Evolutionary conservation across 2,113 vertebrate genomes (phyloP).

Genomic region (Saguinus midas): DNA sequence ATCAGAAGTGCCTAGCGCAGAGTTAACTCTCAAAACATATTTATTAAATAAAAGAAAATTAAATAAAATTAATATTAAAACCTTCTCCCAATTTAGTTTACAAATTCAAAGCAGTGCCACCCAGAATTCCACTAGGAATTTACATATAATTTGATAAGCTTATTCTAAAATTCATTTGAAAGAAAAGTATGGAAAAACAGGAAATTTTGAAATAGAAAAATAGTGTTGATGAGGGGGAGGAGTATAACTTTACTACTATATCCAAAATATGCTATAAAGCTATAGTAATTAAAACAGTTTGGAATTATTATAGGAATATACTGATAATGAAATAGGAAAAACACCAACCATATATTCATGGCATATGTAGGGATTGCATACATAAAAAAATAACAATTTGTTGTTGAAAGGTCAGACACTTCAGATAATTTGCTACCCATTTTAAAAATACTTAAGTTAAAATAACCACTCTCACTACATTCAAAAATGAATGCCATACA

Average conservation of each 20-base stretch:
- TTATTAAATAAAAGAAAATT: background rate
- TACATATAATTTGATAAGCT: background rate
- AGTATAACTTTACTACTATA: background rate
- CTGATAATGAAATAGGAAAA: background rate
- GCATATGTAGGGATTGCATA: background rate
- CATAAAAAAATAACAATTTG: background rate
- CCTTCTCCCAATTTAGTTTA: background rate
- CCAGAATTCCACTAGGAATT: background rate
- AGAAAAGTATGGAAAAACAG: background rate
- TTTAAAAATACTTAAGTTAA: constrained; percentile 34
- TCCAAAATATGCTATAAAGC: background rate
- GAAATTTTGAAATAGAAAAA: constrained; percentile 28
- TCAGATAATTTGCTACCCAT: background rate
- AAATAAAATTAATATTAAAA: background rate
- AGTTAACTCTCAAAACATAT: background rate
- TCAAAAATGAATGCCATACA: background rate
- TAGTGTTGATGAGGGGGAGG: background rate
- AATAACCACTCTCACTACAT: background rate
- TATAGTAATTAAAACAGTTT: background rate
- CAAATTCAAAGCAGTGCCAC: background rate
- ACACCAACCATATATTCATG: background rate
- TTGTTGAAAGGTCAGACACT: background rate
- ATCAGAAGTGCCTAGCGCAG: background rate
- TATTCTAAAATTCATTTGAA: background rate
- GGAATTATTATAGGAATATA: background rate